Conservation (phyloP, 1,140 invertebrate species). For the Penaeus indicus region DNA sequence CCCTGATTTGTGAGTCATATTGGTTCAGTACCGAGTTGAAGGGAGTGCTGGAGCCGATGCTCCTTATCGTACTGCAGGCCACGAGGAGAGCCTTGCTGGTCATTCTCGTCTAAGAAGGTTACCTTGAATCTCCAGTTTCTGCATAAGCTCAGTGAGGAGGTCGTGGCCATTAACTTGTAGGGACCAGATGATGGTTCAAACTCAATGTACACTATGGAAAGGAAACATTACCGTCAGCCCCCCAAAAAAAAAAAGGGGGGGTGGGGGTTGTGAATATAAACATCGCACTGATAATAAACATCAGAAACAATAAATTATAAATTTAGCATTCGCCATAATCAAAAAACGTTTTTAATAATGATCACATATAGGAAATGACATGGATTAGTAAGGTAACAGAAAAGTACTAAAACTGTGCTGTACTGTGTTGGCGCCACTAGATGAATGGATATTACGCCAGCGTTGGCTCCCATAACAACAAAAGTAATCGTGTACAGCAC, state of each 20-base stretch:
- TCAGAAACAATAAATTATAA: too few species aligned
- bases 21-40: slow-evolving; percentile 67
- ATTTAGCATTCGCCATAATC: too few species aligned
- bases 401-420: slow-evolving; percentile 79
- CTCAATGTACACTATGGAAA: slow-evolving; percentile 79
- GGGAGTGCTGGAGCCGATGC: slow-evolving; percentile 66
- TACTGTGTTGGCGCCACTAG: slow-evolving; percentile 83
- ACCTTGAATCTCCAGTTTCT: slow-evolving; percentile 78
- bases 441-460: slow-evolving; percentile 77
- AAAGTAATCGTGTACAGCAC: too few species aligned
- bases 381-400: slow-evolving; percentile 71
- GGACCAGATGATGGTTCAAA: slow-evolving; percentile 76
- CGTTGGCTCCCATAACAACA: slow-evolving; percentile 79
- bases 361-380: too few species aligned
- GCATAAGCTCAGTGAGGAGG: slow-evolving; percentile 72
- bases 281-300: too few species aligned
- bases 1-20: slow-evolving; percentile 58
- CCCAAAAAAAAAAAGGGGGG: too few species aligned
- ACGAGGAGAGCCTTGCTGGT: slow-evolving; percentile 66
- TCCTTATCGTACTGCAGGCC: slow-evolving; percentile 69
- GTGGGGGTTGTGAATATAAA: too few species aligned
- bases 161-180: slow-evolving; percentile 77
- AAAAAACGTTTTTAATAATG: too few species aligned
- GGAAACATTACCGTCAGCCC: neutral
- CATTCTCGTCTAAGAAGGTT: slow-evolving; percentile 71